A percentile compares a stretch with the other conserved stretches of the same genome.
phyloP scores from a whole-genome alignment of 2,797 vertebrate species.

The Danio choprae region DNA sequence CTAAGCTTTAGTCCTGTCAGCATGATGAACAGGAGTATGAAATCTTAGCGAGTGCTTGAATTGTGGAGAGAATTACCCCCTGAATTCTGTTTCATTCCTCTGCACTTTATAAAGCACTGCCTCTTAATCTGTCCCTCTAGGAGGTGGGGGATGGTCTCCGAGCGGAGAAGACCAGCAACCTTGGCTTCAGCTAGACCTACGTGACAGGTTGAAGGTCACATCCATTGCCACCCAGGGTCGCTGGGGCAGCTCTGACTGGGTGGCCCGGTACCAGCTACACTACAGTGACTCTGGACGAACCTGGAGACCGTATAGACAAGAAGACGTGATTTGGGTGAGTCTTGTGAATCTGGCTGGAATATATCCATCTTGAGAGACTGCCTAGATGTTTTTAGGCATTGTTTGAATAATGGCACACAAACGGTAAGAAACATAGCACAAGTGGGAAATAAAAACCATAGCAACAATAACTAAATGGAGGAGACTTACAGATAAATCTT shows the following conservation, averaged over 20 bases:
- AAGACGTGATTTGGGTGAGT: conserved; percentile 83
- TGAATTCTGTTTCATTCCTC: conserved; percentile 24
- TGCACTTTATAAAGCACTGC: conserved; percentile 14
- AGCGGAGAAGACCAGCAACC: conserved; percentile 75
- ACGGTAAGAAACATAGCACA: neutral
- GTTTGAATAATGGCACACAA: conserved; percentile 1
- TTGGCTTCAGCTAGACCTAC: conserved; percentile 86
- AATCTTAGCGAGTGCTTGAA: conserved; percentile 35
- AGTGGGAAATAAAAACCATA: neutral
- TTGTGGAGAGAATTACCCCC: neutral
- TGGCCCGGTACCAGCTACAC: conserved; percentile 81
- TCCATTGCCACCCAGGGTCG: conserved; percentile 83
- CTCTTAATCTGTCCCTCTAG: conserved; percentile 62
- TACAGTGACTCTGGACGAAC: conserved; percentile 84
- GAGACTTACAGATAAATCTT: neutral
- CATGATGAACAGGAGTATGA: conserved; percentile 41
- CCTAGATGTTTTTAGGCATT: neutral
- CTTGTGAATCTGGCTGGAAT: neutral
- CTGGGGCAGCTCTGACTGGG: conserved; percentile 84
- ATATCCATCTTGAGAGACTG: neutral
- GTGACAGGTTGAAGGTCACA: conserved; percentile 82
- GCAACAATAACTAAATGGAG: neutral
- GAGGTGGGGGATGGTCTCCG: conserved; percentile 84
- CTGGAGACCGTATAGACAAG: conserved; percentile 84
- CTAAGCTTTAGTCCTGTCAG: conserved; percentile 33